A percentile compares a stretch with the other conserved stretches of the same genome.
Evolutionary conservation across 2,113 vertebrate genomes (phyloP).

Genomic region (Erythrolamprus reginae): DNA sequence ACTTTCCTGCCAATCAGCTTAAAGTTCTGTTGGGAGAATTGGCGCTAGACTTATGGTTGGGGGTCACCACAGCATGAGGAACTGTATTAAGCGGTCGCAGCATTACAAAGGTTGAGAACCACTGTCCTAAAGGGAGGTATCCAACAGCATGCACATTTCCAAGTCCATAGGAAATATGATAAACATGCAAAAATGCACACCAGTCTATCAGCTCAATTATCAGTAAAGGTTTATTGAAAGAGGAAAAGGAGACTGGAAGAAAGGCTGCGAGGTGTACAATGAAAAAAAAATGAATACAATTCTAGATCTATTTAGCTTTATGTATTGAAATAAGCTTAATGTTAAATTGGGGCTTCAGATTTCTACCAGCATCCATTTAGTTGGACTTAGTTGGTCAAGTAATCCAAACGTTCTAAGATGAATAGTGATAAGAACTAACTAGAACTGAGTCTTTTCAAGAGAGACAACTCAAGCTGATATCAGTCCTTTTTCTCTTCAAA

Average conservation of each 20-base stretch:
- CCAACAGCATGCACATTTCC: not conserved
- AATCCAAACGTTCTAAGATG: not conserved
- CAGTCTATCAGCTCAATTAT: not conserved
- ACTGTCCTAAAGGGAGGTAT: not conserved
- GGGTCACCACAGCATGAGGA: no score
- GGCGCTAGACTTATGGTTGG: no score
- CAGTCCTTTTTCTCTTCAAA: not conserved
- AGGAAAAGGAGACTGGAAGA: no score
- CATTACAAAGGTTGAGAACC: no score
- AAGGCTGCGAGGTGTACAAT: not conserved
- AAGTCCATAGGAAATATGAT: not conserved
- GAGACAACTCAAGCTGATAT: not conserved
- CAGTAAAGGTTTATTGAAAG: not conserved
- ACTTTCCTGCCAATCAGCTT: no score
- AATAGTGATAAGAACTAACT: not conserved
- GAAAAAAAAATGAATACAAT: not conserved
- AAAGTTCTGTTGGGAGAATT: no score
- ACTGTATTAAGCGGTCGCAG: no score
- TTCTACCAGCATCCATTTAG: not conserved
- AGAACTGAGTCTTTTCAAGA: not conserved
- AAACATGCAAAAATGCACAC: not conserved
- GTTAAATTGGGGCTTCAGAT: not conserved
- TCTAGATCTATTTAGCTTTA: not conserved
- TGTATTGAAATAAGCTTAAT: not conserved
- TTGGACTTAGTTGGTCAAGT: not conserved